phyloP scores from a whole-genome alignment of 2,797 vertebrate species.

The Kryptolebias ocellatus region DNA sequence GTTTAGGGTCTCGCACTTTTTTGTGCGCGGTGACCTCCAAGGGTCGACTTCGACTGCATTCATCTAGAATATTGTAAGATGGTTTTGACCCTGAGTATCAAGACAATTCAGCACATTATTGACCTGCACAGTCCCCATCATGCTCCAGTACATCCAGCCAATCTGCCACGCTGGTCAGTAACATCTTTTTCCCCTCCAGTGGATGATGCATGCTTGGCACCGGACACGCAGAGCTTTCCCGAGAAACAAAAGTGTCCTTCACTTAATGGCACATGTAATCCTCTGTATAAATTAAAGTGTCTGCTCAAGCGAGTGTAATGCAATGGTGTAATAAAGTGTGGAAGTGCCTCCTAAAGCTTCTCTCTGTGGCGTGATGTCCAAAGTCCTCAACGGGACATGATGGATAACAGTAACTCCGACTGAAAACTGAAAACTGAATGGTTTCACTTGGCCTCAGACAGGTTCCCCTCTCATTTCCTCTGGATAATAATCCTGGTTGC shows the following conservation, averaged over 20 bases:
- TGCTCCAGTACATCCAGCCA: conserved; percentile 11
- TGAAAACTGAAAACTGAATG: conserved; percentile 27
- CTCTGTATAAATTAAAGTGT: conserved; percentile 35
- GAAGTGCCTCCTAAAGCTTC: conserved; percentile 56
- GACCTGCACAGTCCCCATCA: conserved; percentile 12
- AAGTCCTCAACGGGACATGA: conserved; percentile 42
- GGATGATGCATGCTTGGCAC: conserved; percentile 31
- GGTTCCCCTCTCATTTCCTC: conserved; percentile 26
- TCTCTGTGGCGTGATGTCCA: conserved; percentile 11
- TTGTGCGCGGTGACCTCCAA: no score
- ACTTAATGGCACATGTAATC: conserved; percentile 13
- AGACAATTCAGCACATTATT: conserved; percentile 26
- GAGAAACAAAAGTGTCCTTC: conserved; percentile 15
- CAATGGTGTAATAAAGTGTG: conserved; percentile 59
- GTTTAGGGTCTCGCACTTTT: no score
- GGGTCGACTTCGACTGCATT: no score
- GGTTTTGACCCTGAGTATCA: conserved; percentile 36
- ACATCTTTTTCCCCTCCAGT: conserved; percentile 23
- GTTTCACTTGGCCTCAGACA: conserved; percentile 31
- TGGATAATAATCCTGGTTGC: conserved; percentile 51
- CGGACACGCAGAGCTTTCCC: conserved; percentile 13
- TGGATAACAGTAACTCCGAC: conserved; percentile 15
- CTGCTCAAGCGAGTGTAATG: conserved; percentile 35
- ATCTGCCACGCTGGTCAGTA: conserved; percentile 26
- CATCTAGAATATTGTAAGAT: conserved; percentile 30